Conservation (phyloP, 2,797 vertebrate genomes). For the Leucoraja ocellata region DNA sequence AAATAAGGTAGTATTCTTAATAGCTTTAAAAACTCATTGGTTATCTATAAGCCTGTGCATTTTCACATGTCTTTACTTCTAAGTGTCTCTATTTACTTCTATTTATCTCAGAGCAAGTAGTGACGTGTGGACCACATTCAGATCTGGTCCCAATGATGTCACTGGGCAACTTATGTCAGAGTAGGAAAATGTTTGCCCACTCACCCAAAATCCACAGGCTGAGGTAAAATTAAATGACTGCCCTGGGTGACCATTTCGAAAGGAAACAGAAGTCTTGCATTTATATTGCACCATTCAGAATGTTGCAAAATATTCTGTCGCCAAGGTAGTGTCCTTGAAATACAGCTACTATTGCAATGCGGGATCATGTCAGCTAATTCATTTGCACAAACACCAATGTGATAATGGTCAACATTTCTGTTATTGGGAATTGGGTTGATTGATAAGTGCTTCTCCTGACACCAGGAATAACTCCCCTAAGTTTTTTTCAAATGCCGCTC, state of each 20-base stretch:
- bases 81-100: neutral
- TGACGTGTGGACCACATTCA: neutral
- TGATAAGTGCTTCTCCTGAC: no score
- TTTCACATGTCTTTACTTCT: neutral
- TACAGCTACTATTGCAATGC: no score
- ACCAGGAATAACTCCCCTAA: no score
- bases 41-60: neutral
- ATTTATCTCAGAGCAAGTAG: neutral
- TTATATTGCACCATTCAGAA: no score
- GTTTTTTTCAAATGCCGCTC: no score
- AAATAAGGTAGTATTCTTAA: neutral
- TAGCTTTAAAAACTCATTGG: neutral
- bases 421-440: no score
- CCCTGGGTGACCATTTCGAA: neutral
- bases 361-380: no score
- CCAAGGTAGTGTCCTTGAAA: no score
- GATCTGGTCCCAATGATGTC: neutral
- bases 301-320: no score
- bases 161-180: neutral
- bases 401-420: no score
- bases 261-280: no score
- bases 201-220: neutral
- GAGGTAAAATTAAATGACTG: neutral
- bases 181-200: neutral
- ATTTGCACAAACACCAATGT: no score